Evolutionary conservation across 2,888 invertebrate species (phyloP).

Genomic region (Marronus borbonicus): DNA sequence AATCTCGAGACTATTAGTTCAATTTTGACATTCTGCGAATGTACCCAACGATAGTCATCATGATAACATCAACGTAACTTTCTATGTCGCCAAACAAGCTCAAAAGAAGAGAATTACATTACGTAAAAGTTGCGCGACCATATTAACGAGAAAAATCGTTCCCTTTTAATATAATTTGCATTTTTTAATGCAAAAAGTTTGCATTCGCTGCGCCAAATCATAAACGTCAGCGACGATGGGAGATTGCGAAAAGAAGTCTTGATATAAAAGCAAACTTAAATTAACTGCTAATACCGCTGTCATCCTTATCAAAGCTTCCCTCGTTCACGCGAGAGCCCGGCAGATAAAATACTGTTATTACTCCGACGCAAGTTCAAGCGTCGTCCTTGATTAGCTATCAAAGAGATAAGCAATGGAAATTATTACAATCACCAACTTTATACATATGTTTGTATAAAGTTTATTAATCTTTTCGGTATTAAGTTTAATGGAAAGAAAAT

Average conservation of each 20-base stretch:
- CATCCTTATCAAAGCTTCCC: constrained; percentile 16
- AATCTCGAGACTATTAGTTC: too few relatives aligned
- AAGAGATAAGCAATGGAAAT: too few relatives aligned
- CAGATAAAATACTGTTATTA: constrained; percentile 40
- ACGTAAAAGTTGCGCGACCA: too few relatives aligned
- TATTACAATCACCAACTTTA: too few relatives aligned
- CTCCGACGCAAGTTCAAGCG: constrained; percentile 10
- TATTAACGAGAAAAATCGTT: background rate
- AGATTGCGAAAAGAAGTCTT: constrained; percentile 24
- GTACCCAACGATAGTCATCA: too few relatives aligned
- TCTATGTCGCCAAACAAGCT: too few relatives aligned
- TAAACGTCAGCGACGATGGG: constrained; percentile 9
- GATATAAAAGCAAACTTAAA: constrained; percentile 28
- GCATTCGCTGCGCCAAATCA: background rate
- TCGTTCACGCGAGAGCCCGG: background rate
- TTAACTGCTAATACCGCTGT: constrained; percentile 38
- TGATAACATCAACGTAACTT: too few relatives aligned
- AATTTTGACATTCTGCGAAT: too few relatives aligned
- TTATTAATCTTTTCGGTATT: too few relatives aligned
- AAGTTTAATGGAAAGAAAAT: too few relatives aligned
- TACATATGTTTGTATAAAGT: too few relatives aligned
- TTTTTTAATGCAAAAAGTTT: constrained; percentile 32
- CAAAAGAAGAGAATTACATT: too few relatives aligned
- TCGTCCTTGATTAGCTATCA: constrained; percentile 3
- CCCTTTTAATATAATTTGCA: constrained; percentile 2